phyloP scores from a whole-genome alignment of 2,797 vertebrate genomes.

The Uromys caudimaculatus region DNA sequence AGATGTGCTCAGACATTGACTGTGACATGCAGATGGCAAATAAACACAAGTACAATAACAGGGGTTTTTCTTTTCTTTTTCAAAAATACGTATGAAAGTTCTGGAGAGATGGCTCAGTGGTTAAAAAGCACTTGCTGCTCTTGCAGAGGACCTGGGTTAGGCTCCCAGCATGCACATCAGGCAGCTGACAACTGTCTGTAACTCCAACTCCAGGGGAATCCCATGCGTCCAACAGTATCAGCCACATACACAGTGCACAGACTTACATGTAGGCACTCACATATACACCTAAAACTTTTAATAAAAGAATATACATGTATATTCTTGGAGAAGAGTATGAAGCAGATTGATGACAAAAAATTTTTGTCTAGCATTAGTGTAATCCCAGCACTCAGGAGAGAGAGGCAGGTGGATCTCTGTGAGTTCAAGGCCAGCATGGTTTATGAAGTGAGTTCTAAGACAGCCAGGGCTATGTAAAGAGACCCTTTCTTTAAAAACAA shows the following conservation, averaged over 20 bases:
- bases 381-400: neutral
- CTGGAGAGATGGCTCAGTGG: neutral
- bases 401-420: neutral
- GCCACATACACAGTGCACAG: neutral
- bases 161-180: neutral
- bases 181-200: neutral
- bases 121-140: neutral
- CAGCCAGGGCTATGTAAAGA: neutral
- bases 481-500: neutral
- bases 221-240: neutral
- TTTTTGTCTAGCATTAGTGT: neutral
- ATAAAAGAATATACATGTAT: neutral
- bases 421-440: neutral
- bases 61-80: no score
- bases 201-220: neutral
- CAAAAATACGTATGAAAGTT: neutral
- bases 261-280: neutral
- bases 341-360: neutral
- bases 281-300: neutral
- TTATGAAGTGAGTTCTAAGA: neutral
- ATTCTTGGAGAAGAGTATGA: neutral
- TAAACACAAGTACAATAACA: neutral
- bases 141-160: neutral
- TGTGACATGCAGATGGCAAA: neutral
- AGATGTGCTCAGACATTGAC: neutral